Percentiles rank a stretch among this genome's conserved stretches.
Conservation (phyloP, 92 coral and sea anemone genomes). For the Ricordea florida region DNA sequence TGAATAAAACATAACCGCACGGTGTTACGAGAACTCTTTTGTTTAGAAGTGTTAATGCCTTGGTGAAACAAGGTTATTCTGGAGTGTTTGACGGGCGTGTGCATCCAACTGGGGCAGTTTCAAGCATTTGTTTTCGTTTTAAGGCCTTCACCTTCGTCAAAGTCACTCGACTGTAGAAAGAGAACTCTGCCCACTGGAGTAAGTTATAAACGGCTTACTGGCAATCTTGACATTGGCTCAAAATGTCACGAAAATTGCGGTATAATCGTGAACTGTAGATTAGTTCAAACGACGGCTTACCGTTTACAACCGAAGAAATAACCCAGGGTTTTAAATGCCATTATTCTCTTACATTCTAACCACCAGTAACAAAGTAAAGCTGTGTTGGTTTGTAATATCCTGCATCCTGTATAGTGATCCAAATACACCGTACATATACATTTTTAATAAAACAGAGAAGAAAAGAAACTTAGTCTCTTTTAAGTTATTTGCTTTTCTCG, state of each 20-base stretch:
- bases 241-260: no score
- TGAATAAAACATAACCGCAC: slow-evolving; percentile 30
- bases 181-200: no score
- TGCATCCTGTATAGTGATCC: no score
- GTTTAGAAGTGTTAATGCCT: slow-evolving; percentile 36
- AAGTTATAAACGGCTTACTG: no score
- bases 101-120: not conserved
- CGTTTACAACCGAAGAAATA: not conserved
- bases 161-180: slow-evolving; percentile 15
- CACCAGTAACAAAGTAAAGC: not conserved
- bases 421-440: not conserved
- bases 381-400: not conserved
- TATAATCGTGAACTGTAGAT: not conserved
- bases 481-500: not conserved
- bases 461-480: not conserved
- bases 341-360: not conserved
- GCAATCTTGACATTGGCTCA: no score
- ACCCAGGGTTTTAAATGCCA: not conserved
- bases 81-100: not conserved
- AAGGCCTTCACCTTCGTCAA: not conserved
- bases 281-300: not conserved
- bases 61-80: slow-evolving; percentile 16
- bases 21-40: slow-evolving; percentile 12
- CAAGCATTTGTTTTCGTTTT: slow-evolving; percentile 10
- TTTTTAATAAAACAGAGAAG: slow-evolving; percentile 12